Percentiles rank a stretch among this genome's conserved stretches.
Evolutionary conservation across 2,113 vertebrate species (phyloP).

Genomic region (Pseudopodoces humilis): DNA sequence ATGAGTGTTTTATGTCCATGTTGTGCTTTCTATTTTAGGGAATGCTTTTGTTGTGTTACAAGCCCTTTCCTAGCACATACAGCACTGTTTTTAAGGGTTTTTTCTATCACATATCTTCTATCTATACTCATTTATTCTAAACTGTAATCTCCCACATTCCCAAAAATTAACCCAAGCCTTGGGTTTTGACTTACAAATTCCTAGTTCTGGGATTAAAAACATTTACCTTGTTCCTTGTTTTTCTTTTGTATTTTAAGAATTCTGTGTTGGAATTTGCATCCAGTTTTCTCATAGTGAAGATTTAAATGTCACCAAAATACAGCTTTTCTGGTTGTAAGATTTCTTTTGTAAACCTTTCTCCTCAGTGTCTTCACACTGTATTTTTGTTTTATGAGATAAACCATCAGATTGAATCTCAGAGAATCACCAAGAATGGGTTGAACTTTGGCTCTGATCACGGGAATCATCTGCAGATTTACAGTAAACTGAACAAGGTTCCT

Average conservation of each 20-base stretch:
- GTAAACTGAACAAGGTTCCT: neutral
- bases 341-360: neutral
- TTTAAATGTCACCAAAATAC: neutral
- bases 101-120: neutral
- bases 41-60: neutral
- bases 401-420: neutral
- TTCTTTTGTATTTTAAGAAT: neutral
- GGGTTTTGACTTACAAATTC: neutral
- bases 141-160: neutral
- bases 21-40: neutral
- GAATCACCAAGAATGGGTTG: neutral
- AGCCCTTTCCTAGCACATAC: neutral
- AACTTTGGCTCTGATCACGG: neutral
- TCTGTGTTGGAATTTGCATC: neutral
- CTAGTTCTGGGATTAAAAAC: neutral
- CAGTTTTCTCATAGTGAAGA: neutral
- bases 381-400: neutral
- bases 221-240: neutral
- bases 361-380: neutral
- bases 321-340: accelerated
- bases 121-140: neutral
- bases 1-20: neutral
- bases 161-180: neutral
- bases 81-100: neutral
- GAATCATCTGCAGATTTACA: neutral